Base-by-base conservation (phyloP, 2,888 invertebrate genomes). In the Rhaphigaster nebulosa region DNA sequence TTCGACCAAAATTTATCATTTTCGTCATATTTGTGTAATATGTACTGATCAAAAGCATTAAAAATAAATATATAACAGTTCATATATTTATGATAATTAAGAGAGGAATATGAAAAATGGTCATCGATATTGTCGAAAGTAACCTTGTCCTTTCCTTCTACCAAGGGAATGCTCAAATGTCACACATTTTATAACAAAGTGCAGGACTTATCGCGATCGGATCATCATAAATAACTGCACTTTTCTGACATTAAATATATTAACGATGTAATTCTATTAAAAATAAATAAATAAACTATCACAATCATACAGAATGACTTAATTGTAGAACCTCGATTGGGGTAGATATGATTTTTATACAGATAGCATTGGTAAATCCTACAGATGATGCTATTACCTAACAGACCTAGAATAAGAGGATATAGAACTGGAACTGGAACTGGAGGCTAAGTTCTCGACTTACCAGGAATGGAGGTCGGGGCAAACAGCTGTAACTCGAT, bases 401-500 rank as follows among this genome's bases (percentile, higher is more conserved):
- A 20, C 15, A 18, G 18, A 38, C 1, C 29, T 29, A 20, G 34
- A 38, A 76, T 38, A 38, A 38, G 38, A 20, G 34, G 70, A 76
- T 38, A 76, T 76, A 38, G 70, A 1, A 20, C 70, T 76, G 70
- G 70, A 76, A n/a, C 60, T 60, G 60, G 60, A 60, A 60, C 60
- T 60, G 60, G n/a, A 60, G 15, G 38, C 34, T 23, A 29, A 38
- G 70, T 18, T 38, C 70, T 76, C 70, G 38, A 76, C 70, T 76
- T 76, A 76, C 70, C 70, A 38, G 70, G 70, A 38, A 76, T 76
- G 70, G 70, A 76, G 20, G 70, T 76, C 70, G 20, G 38, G 8
- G 70, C 20, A 76, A 76, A 76, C 70, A 76, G 18, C 70, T 76
- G 70, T 76, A 76, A 76, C 38, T 76, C 38, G 70, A 76, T 76